Evolutionary conservation across 2,797 vertebrate species (phyloP), one percentile per base, ranked within the genome.

Genomic region (Harpagifer antarcticus): DNA sequence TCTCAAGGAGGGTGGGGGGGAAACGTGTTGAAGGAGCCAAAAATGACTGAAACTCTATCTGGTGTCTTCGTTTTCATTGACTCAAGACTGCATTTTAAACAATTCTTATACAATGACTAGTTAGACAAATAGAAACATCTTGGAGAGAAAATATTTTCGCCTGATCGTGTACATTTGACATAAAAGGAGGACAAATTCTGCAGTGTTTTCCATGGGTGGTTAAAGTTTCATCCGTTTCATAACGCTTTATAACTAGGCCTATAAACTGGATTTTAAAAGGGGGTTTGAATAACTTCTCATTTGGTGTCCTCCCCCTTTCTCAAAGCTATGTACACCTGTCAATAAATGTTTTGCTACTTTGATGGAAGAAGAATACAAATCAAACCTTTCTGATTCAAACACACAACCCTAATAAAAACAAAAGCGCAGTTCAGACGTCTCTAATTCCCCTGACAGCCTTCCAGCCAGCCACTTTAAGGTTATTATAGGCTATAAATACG

Each of bases 401-500:
- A 47, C 79, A 68, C 68, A 61, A 15, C 67, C 74, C 71, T 50
- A 83, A 89, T 83, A 72, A 86, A 90, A 89, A 91, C 86, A 89
- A 87, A 86, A 89, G 81, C 9, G 84, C 88, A 88, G 89, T 92
- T 93, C 86, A 92, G 90, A 86, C 87, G 27, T 79, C 86, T 89
- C 77, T 83, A 88, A 92, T 91, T 91, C 91, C 91, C 91, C 68
- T 82, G 89, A 89, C 88, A 74, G 84, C 68, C 83, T 87, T 88
- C 89, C 92, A 93, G 90, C 85, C 87, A 85, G 86, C 83, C 93
- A 94, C 92, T 93, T 37, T 94, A 88, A 88, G 91, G 90, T 93
- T 92, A 94, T 94, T 95, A 93, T 66, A 76, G 75, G 88, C 90
- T 95, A 94, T 95, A 95, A 95, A 95, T 94, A 94, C 58, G 33